A percentile compares a stretch with the other conserved stretches of the same genome.
phyloP scores from a whole-genome alignment of 2,113 vertebrate genomes.

The Perognathus longimembris region DNA sequence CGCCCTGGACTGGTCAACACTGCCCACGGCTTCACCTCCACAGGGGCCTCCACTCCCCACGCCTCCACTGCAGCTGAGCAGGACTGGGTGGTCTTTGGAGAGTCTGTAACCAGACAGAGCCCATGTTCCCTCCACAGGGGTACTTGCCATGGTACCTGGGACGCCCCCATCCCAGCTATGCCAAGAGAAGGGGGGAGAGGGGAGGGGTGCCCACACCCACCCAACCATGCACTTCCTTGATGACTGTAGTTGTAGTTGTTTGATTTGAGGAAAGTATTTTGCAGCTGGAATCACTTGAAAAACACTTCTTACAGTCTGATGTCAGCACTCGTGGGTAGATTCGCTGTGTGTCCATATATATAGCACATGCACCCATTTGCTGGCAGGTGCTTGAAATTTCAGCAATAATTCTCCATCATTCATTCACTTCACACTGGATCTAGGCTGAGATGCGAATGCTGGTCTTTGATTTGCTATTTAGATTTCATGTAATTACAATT shows the following conservation, averaged over 20 bases:
- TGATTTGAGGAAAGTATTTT: constrained; percentile 5
- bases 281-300: constrained; percentile 4
- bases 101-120: not conserved
- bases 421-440: not conserved
- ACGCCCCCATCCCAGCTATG: too few relatives aligned
- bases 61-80: not conserved
- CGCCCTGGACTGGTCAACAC: not conserved
- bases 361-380: not conserved
- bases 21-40: not conserved
- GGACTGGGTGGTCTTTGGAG: not conserved
- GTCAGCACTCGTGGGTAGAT: not conserved
- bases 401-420: not conserved
- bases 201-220: not conserved
- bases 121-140: not conserved
- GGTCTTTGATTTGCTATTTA: not conserved
- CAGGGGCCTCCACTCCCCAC: not conserved
- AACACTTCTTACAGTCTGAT: not conserved
- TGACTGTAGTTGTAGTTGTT: not conserved
- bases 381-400: not conserved
- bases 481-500: not conserved
- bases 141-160: too few relatives aligned
- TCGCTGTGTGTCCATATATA: not conserved
- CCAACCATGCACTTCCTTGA: not conserved
- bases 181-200: too few relatives aligned
- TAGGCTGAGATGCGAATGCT: not conserved